Evolutionary conservation across 1,140 invertebrate species (phyloP), one percentile per base, ranked within the genome.

Genomic region (Caenorhabditis brenneri): DNA sequence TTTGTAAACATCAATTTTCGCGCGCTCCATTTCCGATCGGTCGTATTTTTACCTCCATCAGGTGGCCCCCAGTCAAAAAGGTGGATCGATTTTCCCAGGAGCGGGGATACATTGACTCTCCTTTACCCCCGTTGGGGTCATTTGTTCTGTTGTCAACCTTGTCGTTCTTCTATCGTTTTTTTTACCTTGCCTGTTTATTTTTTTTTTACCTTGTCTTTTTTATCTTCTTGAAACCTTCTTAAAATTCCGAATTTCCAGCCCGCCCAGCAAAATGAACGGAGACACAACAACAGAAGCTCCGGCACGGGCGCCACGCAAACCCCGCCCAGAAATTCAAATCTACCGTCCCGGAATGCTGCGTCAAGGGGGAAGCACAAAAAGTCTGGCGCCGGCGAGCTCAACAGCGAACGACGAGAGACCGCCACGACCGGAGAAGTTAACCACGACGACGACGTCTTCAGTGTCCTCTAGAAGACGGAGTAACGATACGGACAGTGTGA

Each of bases 401-500:
- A 29, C 53, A 16, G 36, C 58, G 65, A 74, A 74, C 65, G 65
- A 74, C 27, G 65, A 74, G 2, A 31, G 36, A 31, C 65, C 65
- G 3, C 65, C 65, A 24, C n/a, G 65, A n/a, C 65, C 65, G 3
- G 65, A 74, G 19, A 74, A 74, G 19, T 74, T 74, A 36, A 65
- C 48, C 6, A 29, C 53, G 24, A 58, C 65, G 58, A 65, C 58
- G 22, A 46, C 1, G 9, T 7, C 15, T 0, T 65, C n/a, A n/a
- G n/a, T n/a, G n/a, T n/a, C n/a, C n/a, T n/a, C 58, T 9, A 15
- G 58, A 36, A 9, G 58, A 33, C n/a, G 58, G 19, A 65, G 58
- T 31, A 65, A 65, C 31, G 58, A 65, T 65, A 65, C 58, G 33
- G 58, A 65, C 31, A 65, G 58, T 65, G 58, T 65, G 10, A 65